Percentiles rank a stretch among this genome's conserved stretches.
These are phyloP conservation scores for Ceryle rudis DNA, from an alignment of 2,797 vertebrate genomes.

Conservation along the genomic window DNA sequence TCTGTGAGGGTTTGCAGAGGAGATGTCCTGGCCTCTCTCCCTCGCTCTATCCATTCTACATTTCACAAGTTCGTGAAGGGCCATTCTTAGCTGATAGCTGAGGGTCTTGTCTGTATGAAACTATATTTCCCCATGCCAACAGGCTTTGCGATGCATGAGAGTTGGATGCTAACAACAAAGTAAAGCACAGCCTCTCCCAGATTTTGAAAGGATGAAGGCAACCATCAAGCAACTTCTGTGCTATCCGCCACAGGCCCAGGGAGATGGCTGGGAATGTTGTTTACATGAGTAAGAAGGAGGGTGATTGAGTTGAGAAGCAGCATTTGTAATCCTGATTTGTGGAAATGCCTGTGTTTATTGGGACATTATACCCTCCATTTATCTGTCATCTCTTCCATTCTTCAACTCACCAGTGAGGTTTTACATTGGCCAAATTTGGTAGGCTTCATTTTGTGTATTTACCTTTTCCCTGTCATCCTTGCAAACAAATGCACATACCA, in stretches of 20 bases:
- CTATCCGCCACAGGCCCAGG: neutral
- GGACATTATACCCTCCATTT: neutral
- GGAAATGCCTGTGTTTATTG: neutral
- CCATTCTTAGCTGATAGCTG: neutral
- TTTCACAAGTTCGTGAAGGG: rapidly evolving
- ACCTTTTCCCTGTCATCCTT: neutral
- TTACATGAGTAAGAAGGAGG: neutral
- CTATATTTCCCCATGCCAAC: neutral
- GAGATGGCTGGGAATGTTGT: neutral
- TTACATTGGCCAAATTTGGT: neutral
- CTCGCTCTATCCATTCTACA: neutral
- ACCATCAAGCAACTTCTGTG: neutral
- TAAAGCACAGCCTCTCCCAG: neutral
- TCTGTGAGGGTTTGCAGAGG: neutral
- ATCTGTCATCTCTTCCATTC: neutral
- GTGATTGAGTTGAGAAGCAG: neutral
- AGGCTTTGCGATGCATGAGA: neutral
- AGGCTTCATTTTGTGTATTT: neutral
- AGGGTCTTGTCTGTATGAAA: neutral
- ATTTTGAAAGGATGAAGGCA: neutral
- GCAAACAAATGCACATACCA: neutral
- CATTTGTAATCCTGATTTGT: neutral
- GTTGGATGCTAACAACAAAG: neutral
- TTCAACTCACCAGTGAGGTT: neutral
- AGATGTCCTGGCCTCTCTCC: neutral